Conservation (phyloP, 2,888 invertebrate genomes). For the Rhagonycha fulva region DNA sequence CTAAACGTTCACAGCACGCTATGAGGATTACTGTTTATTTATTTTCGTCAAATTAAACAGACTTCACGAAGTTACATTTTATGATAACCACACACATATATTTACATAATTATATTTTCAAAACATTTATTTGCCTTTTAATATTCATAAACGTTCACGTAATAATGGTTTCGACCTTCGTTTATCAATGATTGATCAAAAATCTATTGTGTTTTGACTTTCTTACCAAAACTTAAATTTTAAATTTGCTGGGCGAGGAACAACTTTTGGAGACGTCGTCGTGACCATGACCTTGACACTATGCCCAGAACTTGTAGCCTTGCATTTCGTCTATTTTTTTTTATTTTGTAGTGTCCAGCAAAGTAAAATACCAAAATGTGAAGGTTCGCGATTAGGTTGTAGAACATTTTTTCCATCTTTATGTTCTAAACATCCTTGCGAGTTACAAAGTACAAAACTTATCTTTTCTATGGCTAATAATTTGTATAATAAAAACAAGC, state of each 20-base stretch:
- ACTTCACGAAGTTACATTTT: background rate
- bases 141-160: background rate
- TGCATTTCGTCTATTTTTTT: background rate
- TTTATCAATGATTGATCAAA: background rate
- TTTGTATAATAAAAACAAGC: background rate
- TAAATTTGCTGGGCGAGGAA: background rate
- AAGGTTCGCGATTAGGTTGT: background rate
- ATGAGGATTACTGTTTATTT: background rate
- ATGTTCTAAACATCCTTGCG: background rate
- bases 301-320: background rate
- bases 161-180: background rate
- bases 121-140: background rate
- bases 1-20: background rate
- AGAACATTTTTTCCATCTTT: background rate
- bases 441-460: background rate
- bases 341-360: background rate
- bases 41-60: background rate
- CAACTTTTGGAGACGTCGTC: background rate
- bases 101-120: background rate
- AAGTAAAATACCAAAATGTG: background rate
- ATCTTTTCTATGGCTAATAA: background rate
- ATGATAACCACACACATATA: background rate
- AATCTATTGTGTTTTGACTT: background rate
- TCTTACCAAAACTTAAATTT: background rate
- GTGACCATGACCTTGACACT: background rate